Base-by-base conservation (phyloP, 64 coral and sea anemone genomes). In the Pocillopora verrucosa region DNA sequence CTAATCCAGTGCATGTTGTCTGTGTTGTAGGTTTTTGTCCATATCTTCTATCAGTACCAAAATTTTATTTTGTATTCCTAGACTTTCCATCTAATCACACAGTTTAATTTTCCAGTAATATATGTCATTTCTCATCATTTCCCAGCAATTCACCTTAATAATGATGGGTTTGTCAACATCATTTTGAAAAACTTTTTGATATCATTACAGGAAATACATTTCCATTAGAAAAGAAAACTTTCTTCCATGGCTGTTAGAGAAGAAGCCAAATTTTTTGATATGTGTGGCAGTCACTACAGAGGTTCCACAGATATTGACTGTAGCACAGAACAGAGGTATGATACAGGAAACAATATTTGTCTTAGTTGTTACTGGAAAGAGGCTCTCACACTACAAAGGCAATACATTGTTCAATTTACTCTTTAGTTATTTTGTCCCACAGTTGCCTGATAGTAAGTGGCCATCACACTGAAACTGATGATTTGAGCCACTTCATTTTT, bases 241-340 rank as follows among this genome's bases (percentile, higher is more conserved):
- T n/a, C 62, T 84, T 25, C 36, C 20, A 24, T 84, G 62, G 64
- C 20, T 85, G 34, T 85, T 65, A 65, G 63, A 56, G 24, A 19
- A 68, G n/a, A n/a, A 70, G 13, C 65, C 82, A 69, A 85, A n/a
- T 16, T n/a, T 65, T 72, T 16, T 85, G 26, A 85, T 85, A 11
- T 85, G 30, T 72, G 63, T 85, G n/a, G 67, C 82, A 1, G 61
- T 70, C 11, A 85, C 25, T 2, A 9, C 41, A 51, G 82, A 85
- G 56, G 24, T 85, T 85, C 82, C 82, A 68, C 36, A 85, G 36
- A 57, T 85, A 11, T 69, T 85, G 22, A 56, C 57, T 70, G 70
- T 63, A 56, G 82, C 63, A 72, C 10, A 45, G 37, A 56, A 13
- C 56, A 57, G 56, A 72, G 82, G 82, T 85, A 56, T 77, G 35